Evolutionary conservation across 2,797 vertebrate species (phyloP).

Genomic region (Ctenopoma kingsleyae): DNA sequence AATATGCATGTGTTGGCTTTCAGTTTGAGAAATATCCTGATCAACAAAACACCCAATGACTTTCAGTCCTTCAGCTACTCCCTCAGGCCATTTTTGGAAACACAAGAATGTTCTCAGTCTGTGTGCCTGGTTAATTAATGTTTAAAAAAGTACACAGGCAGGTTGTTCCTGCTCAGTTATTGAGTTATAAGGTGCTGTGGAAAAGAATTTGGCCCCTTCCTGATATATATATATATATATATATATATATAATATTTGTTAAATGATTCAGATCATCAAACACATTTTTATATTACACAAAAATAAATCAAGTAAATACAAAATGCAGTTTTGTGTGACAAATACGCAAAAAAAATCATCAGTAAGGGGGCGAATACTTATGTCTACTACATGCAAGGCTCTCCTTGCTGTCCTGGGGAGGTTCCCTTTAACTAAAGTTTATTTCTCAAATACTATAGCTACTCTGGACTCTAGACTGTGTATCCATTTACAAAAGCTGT

Average conservation of each 20-base stretch:
- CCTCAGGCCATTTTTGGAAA: slow-evolving; percentile 55
- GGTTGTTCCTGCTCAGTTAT: slow-evolving; percentile 59
- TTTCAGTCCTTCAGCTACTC: slow-evolving; percentile 30
- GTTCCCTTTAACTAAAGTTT: slow-evolving; percentile 20
- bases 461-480: not conserved
- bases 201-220: too few species aligned
- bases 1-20: slow-evolving; percentile 23
- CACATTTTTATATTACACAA: too few species aligned
- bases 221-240: too few species aligned
- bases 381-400: slow-evolving; percentile 1
- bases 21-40: slow-evolving; percentile 42
- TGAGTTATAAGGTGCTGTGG: slow-evolving; percentile 8
- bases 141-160: slow-evolving; percentile 52
- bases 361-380: too few species aligned
- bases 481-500: not conserved
- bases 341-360: too few species aligned
- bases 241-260: too few species aligned
- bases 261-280: too few species aligned
- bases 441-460: not conserved
- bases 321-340: too few species aligned
- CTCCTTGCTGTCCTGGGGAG: not conserved
- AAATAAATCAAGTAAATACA: too few species aligned
- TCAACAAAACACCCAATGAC: slow-evolving; percentile 36
- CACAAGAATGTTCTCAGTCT: slow-evolving; percentile 41
- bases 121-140: slow-evolving; percentile 53